Percentiles rank a stretch among this genome's conserved stretches.
Conservation (phyloP, 2,113 vertebrate species). For the Pteropus alecto region DNA sequence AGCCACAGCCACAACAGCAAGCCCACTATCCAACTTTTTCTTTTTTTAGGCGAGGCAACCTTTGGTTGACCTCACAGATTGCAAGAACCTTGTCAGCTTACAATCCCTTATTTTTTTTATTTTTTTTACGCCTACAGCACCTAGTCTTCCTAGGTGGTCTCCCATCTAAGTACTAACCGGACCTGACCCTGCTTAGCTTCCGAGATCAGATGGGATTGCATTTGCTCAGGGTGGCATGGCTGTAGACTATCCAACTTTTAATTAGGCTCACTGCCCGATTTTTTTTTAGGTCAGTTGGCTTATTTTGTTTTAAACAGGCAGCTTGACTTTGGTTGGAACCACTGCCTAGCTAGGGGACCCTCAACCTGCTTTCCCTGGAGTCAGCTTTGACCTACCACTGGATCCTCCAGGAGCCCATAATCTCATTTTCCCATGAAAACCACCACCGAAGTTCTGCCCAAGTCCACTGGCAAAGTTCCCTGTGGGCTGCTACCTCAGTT, state of each 20-base stretch:
- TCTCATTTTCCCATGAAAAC: not conserved
- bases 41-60: no score
- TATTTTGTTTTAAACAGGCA: not conserved
- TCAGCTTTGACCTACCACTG: not conserved
- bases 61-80: no score
- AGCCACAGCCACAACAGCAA: not conserved
- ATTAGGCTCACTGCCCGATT: not conserved
- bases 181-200: no score
- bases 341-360: not conserved
- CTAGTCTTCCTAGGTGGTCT: no score
- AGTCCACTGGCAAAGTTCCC: not conserved
- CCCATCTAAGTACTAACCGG: no score
- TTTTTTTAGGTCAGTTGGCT: not conserved
- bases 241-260: not conserved
- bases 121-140: no score
- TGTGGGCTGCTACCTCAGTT: not conserved
- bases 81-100: no score
- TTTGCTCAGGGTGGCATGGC: no score
- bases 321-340: not conserved
- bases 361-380: not conserved
- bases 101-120: no score
- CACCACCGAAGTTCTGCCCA: not conserved
- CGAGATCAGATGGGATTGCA: no score
- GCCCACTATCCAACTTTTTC: not conserved
- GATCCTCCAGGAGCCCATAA: rapidly evolving